Conservation (phyloP, 2,113 vertebrate genomes). For the Lates calcarifer region DNA sequence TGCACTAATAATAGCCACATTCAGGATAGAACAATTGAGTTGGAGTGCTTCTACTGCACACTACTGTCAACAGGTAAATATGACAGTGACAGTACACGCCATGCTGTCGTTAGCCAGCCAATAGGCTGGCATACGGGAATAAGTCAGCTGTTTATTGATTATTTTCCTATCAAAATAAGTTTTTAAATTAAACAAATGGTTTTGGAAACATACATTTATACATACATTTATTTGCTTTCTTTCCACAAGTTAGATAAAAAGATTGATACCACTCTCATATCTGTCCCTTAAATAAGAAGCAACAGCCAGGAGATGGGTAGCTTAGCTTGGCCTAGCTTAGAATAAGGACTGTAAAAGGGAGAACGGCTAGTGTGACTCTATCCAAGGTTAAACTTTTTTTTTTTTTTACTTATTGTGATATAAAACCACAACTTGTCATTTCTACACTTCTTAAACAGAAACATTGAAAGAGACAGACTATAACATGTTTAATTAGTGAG, state of each 20-base stretch:
- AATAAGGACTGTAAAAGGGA: not conserved
- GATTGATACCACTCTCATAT: not conserved
- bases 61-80: not conserved
- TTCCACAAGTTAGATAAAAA: not conserved
- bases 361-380: not conserved
- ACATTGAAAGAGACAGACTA: not conserved
- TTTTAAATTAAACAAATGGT: not conserved
- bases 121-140: not conserved
- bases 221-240: not conserved
- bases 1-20: slow-evolving; percentile 37
- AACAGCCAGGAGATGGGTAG: not conserved
- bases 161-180: not conserved
- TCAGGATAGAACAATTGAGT: slow-evolving; percentile 7
- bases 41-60: not conserved
- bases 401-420: not conserved
- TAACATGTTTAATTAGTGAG: too few species aligned
- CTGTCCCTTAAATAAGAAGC: not conserved
- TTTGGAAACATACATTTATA: not conserved
- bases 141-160: not conserved
- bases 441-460: not conserved
- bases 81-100: not conserved
- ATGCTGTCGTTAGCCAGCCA: not conserved
- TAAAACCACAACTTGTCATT: not conserved
- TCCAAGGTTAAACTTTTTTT: not conserved
- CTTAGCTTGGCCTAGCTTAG: not conserved